Conservation (phyloP, 92 coral and sea anemone genomes). For the Chrysogorgia sp. region DNA sequence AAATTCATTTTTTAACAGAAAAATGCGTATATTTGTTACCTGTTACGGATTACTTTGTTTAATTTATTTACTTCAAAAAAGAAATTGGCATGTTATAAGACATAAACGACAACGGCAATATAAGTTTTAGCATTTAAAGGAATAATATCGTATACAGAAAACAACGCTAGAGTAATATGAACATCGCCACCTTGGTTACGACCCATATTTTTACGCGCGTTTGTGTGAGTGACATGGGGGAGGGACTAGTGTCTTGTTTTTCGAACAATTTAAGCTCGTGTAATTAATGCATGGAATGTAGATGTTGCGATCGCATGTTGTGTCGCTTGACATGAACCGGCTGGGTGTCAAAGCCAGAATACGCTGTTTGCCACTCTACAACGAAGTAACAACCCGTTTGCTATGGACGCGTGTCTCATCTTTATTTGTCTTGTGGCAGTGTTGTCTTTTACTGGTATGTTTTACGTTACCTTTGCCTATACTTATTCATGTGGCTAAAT, state of each 20-base stretch:
- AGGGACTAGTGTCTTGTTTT: slow-evolving; percentile 48
- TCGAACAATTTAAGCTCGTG: slow-evolving; percentile 53
- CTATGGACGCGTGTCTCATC: not conserved
- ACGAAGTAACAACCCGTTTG: slow-evolving; percentile 37
- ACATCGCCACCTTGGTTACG: not conserved
- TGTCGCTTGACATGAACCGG: slow-evolving; percentile 58
- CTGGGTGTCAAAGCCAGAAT: slow-evolving; percentile 38
- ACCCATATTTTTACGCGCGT: slow-evolving; percentile 4
- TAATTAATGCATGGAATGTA: slow-evolving; percentile 53
- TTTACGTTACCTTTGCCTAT: slow-evolving; percentile 8
- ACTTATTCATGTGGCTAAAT: slow-evolving; percentile 55
- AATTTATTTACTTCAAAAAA: no score
- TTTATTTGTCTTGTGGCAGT: slow-evolving; percentile 15
- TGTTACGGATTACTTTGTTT: no score
- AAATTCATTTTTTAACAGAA: no score
- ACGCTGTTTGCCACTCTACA: slow-evolving; percentile 33
- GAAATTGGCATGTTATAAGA: no score
- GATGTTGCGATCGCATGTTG: slow-evolving; percentile 57
- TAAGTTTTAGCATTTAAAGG: no score
- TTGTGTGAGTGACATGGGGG: slow-evolving; percentile 39
- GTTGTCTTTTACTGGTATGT: slow-evolving; percentile 35
- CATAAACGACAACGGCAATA: no score
- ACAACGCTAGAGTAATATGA: not conserved
- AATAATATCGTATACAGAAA: not conserved
- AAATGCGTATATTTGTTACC: no score